Evolutionary conservation across 2,797 vertebrate genomes (phyloP).

Genomic region (Cyclura pinguis): DNA sequence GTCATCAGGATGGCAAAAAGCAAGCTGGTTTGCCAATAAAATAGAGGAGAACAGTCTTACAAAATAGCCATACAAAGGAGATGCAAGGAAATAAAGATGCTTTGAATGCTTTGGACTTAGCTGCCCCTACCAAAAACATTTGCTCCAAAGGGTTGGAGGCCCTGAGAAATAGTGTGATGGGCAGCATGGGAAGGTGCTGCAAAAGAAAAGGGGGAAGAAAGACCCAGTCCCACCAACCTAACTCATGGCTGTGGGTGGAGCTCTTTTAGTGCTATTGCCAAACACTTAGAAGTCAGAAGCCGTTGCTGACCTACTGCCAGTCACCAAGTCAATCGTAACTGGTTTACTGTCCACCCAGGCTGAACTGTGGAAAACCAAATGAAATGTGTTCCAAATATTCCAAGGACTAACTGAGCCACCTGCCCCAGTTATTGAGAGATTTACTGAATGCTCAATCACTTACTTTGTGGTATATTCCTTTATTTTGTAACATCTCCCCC

Average conservation of each 20-base stretch:
- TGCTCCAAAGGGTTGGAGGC: neutral
- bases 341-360: no score
- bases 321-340: no score
- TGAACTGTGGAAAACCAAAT: no score
- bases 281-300: no score
- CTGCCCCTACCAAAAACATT: neutral
- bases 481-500: no score
- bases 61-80: constrained; percentile 55
- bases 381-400: no score
- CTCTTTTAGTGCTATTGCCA: neutral
- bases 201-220: neutral
- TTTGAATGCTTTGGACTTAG: no score
- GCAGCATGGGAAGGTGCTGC: neutral
- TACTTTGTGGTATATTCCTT: neutral
- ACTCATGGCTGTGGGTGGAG: neutral
- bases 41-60: constrained; percentile 47
- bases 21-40: constrained; percentile 68
- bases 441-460: no score
- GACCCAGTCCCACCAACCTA: neutral
- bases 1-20: constrained; percentile 39
- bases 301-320: no score
- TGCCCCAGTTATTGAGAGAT: no score
- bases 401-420: no score
- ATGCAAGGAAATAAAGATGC: constrained; percentile 2
- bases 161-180: neutral